Percentiles rank a stretch among this genome's conserved stretches.
phyloP scores from a whole-genome alignment of 2,888 invertebrate species.

The Sthenelais limicola region DNA sequence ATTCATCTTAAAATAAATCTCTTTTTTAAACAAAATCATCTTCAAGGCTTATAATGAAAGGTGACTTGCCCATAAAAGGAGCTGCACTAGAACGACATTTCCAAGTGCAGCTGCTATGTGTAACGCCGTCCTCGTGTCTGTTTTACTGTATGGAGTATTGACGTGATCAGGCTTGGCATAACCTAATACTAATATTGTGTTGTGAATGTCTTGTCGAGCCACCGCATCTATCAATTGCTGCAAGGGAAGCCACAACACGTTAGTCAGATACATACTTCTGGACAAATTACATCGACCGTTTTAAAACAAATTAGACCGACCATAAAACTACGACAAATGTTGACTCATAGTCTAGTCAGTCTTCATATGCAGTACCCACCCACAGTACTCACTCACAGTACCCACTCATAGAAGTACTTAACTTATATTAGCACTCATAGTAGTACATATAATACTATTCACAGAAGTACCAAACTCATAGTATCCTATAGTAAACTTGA shows the following conservation, averaged over 20 bases:
- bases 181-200: constrained; percentile 75
- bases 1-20: too few species aligned
- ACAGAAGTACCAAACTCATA: neutral
- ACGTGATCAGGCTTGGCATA: constrained; percentile 78
- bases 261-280: neutral
- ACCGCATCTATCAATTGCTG: constrained; percentile 75
- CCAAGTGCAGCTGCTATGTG: constrained; percentile 88
- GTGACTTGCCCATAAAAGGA: constrained; percentile 95
- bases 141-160: constrained; percentile 82
- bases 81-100: constrained; percentile 90
- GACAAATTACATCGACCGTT: neutral
- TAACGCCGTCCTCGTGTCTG: constrained; percentile 86
- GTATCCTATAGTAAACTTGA: neutral
- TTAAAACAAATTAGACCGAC: neutral
- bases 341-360: too few species aligned
- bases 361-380: too few species aligned
- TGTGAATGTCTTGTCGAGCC: constrained; percentile 70
- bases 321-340: neutral
- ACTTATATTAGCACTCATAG: too few species aligned
- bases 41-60: too few species aligned
- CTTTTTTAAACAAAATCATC: too few species aligned
- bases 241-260: constrained; percentile 9
- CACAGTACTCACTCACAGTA: too few species aligned
- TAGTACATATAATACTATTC: neutral
- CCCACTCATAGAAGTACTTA: too few species aligned